These are phyloP conservation scores for Melanaphis sacchari DNA, from an alignment of 1,140 invertebrate species.

Conservation along the genomic window DNA sequence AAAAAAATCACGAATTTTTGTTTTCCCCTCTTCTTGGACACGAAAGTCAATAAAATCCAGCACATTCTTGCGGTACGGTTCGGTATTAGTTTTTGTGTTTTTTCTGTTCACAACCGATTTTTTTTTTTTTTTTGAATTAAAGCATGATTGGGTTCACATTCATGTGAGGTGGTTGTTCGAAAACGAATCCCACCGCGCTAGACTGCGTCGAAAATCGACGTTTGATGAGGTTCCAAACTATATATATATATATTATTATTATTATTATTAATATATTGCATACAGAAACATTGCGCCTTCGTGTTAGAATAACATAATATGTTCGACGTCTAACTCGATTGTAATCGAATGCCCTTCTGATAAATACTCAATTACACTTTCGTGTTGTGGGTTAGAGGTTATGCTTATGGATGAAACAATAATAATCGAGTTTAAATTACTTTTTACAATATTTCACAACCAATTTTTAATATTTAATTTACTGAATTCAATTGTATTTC, in stretches of 20 bases:
- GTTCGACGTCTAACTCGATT: not conserved
- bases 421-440: not conserved
- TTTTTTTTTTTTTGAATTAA: conserved; percentile 28
- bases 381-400: not conserved
- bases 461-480: not conserved
- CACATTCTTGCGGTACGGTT: not conserved
- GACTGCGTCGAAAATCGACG: not conserved
- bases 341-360: not conserved
- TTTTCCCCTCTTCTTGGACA: not conserved
- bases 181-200: not conserved
- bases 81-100: not conserved
- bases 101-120: not conserved
- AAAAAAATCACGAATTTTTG: not conserved
- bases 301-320: not conserved
- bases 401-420: not conserved
- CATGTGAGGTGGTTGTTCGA: not conserved
- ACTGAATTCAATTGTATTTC: not conserved
- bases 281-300: too few relatives aligned
- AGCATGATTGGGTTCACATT: not conserved
- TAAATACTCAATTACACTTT: not conserved
- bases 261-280: conserved; percentile 15
- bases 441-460: not conserved
- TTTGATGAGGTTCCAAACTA: conserved; percentile 18
- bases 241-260: not conserved
- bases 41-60: not conserved